Percentiles rank a stretch among this genome's conserved stretches.
Conservation (phyloP, 1,140 invertebrate species). For the Brachionus plicatilis region DNA sequence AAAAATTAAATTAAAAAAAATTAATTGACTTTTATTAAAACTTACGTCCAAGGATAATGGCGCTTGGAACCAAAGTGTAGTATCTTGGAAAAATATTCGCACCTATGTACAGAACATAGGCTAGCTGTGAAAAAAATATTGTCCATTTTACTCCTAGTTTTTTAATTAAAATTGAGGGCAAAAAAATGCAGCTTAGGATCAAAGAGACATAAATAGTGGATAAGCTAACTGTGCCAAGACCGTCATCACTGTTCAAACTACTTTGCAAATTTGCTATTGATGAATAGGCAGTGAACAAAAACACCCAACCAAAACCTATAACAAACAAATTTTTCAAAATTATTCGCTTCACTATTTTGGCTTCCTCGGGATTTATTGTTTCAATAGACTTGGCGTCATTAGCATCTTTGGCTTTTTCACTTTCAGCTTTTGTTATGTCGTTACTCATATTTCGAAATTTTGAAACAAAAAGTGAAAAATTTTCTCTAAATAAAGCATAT, state of each 20-base stretch:
- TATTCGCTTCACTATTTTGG: background rate
- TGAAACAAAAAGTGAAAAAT: background rate
- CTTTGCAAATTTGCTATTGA: slow-evolving; percentile 32
- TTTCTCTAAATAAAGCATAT: background rate
- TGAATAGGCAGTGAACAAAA: slow-evolving; percentile 27
- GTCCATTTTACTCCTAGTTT: slow-evolving; percentile 90
- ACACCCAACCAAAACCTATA: slow-evolving; percentile 6
- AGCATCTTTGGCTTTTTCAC: background rate
- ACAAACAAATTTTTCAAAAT: slow-evolving; percentile 30
- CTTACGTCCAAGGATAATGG: slow-evolving; percentile 66
- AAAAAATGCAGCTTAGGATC: slow-evolving; percentile 83
- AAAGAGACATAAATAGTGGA: slow-evolving; percentile 79
- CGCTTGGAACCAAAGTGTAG: slow-evolving; percentile 57
- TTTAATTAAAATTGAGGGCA: slow-evolving; percentile 72
- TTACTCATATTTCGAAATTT: background rate
- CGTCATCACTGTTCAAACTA: slow-evolving; percentile 32
- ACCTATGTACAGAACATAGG: slow-evolving; percentile 85
- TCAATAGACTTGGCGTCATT: background rate
- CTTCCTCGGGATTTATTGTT: background rate
- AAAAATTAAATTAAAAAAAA: background rate
- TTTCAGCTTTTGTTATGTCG: background rate
- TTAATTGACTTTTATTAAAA: slow-evolving; percentile 33
- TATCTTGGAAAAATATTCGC: slow-evolving; percentile 84
- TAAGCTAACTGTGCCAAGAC: slow-evolving; percentile 55
- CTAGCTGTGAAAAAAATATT: slow-evolving; percentile 77